Conservation (phyloP, 2,113 vertebrate species). For the Engystomops pustulosus region DNA sequence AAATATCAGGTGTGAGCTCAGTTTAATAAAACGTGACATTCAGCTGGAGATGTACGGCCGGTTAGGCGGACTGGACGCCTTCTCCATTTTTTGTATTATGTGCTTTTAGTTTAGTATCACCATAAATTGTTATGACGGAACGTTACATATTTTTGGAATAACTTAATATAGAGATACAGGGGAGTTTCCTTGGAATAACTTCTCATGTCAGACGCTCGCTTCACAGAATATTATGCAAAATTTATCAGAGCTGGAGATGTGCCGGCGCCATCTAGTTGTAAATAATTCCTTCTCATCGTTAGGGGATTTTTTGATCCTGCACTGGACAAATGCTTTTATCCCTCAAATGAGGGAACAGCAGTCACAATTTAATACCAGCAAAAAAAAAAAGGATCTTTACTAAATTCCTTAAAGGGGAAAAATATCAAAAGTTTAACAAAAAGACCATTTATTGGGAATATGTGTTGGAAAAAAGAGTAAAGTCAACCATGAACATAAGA, state of each 20-base stretch:
- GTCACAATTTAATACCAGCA: background rate
- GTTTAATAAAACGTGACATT: background rate
- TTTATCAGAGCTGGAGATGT: slow-evolving; percentile 6
- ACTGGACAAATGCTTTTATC: slow-evolving; percentile 7
- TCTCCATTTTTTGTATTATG: background rate
- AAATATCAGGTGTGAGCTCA: background rate
- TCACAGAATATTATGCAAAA: background rate
- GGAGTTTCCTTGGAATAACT: background rate
- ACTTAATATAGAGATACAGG: background rate
- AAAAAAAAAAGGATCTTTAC: background rate
- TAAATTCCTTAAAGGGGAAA: background rate
- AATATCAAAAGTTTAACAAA: background rate
- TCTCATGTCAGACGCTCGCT: background rate
- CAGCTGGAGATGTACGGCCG: background rate
- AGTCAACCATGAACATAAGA: too few relatives aligned
- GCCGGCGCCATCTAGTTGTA: slow-evolving; percentile 12
- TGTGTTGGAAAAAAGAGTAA: too few relatives aligned
- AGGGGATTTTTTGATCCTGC: slow-evolving; percentile 22
- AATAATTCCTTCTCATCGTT: slow-evolving; percentile 52
- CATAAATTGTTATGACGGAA: background rate
- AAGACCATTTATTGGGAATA: too few relatives aligned
- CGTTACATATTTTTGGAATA: background rate
- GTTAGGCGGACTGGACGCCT: background rate
- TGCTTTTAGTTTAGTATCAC: background rate
- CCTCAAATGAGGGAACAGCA: background rate